phyloP scores from a whole-genome alignment of 2,888 invertebrate genomes.

The Nymphalis urticae region DNA sequence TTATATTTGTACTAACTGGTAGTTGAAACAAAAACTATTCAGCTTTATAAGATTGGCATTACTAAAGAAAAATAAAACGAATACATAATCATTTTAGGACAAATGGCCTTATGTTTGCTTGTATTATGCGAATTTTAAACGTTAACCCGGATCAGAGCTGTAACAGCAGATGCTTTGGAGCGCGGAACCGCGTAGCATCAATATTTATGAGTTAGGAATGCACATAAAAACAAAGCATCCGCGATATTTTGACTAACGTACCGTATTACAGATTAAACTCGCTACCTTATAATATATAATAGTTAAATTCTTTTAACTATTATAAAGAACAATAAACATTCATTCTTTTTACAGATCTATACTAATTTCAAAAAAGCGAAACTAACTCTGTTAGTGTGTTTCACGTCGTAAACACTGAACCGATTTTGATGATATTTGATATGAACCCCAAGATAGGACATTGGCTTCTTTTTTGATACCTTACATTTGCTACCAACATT shows the following conservation, averaged over 20 bases:
- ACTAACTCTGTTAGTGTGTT: too few species aligned
- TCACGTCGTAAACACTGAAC: too few species aligned
- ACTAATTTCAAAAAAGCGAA: too few species aligned
- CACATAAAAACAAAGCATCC: constrained; percentile 65
- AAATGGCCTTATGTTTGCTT: constrained; percentile 16
- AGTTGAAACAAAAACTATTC: too few species aligned
- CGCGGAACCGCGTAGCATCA: constrained; percentile 48
- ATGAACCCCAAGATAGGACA: too few species aligned
- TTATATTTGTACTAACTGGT: too few species aligned
- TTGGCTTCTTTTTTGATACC: too few species aligned
- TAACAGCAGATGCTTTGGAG: constrained; percentile 46
- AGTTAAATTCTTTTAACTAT: constrained; percentile 3
- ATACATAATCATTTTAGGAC: not conserved
- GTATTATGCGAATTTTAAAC: constrained; percentile 40
- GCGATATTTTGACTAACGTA: constrained; percentile 51
- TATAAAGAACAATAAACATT: not conserved
- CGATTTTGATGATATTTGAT: too few species aligned
- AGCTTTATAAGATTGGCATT: not conserved
- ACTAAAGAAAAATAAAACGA: not conserved
- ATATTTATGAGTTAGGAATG: constrained; percentile 60
- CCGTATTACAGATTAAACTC: constrained; percentile 15
- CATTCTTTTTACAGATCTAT: too few species aligned
- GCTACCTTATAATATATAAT: not conserved
- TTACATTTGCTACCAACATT: too few species aligned
- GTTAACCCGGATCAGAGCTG: constrained; percentile 59